Base-by-base conservation (phyloP, 2,888 invertebrate genomes). In the Pandemis heparana region DNA sequence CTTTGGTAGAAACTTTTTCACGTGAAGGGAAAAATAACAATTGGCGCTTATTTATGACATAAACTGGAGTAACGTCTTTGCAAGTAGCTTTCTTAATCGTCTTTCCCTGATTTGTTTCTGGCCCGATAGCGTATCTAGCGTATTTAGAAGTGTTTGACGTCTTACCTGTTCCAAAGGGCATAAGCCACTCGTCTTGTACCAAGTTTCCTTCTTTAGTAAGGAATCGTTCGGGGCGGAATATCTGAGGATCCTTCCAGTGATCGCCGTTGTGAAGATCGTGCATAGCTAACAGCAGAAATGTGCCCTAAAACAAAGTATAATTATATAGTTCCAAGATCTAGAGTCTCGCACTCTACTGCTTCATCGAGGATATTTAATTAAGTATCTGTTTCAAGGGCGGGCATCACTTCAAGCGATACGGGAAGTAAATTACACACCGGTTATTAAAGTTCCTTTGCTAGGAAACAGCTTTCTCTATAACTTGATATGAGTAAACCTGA, bases 221-320 rank as follows among this genome's bases (percentile, higher is more conserved):
- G 87, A 97, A 97, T 64, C 97, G 91, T 79, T 96, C 95, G 0
- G 97, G 97, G 7, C 91, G 87, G 82, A 97, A 97, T 64, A 82
- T 83, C 0, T 93, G 79, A 0, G 97, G 96, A 68, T 96, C 94
- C 16, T 94, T 91, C 96, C 96, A 97, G 77, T 89, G 84, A 38
- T 81, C 77, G 65, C 96, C 96, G 83, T 96, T 95, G 79, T 96
- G 96, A 0, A 96, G 92, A 73, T 96, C 96, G 79, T 95, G 92
- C 70, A 96, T 88, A 75, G 95, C 95, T 0, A 96, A 89, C 60
- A 97, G 84, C 59, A 97, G 82, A 7, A 95, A 92, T 0, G 96
- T 95, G 8, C 95, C 95, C 96, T 96, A 82, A 67, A 83, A 56
- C 23, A 14, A 56, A 56, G 16, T 32, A 32, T 32, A 32, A 32